A percentile compares a stretch with the other conserved stretches of the same genome.
These are phyloP conservation scores for Torymus auratus DNA, from an alignment of 2,888 invertebrate species.

Conservation along the genomic window DNA sequence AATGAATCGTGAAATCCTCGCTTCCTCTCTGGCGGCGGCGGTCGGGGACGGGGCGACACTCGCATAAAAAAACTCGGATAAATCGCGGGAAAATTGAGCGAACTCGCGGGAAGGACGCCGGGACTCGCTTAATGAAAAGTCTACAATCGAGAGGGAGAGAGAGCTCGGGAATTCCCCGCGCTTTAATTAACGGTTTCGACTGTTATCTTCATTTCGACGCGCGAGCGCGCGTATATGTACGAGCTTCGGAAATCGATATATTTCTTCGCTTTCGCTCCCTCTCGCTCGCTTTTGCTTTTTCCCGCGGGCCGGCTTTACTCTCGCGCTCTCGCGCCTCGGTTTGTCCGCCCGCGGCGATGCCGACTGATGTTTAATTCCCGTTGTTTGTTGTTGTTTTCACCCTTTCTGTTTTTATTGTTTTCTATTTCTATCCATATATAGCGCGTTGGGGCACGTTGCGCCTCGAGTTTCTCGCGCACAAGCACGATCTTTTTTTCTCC, in stretches of 20 bases:
- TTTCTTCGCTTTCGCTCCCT: conserved; percentile 16
- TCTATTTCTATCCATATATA: conserved; percentile 6
- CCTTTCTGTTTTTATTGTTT: conserved; percentile 40
- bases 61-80: conserved; percentile 57
- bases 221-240: conserved; percentile 9
- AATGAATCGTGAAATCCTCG: conserved; percentile 71
- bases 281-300: conserved; percentile 19
- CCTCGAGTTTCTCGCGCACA: conserved; percentile 4
- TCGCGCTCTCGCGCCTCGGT: conserved; percentile 21
- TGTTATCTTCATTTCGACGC: conserved; percentile 59
- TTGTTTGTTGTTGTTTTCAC: conserved; percentile 47
- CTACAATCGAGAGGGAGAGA: conserved; percentile 59
- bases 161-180: conserved; percentile 58
- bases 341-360: conserved; percentile 40
- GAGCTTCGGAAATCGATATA: conserved; percentile 56
- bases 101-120: conserved; percentile 42
- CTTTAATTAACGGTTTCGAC: conserved; percentile 66
- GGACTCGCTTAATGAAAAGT: conserved; percentile 68
- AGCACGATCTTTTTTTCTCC: neutral
- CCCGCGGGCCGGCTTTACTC: neutral
- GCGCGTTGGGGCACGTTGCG: conserved; percentile 17
- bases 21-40: conserved; percentile 51
- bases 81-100: conserved; percentile 64
- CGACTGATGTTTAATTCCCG: conserved; percentile 49
- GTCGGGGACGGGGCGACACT: conserved; percentile 12